These are phyloP conservation scores for Zophobas atratus DNA, from an alignment of 1,140 invertebrate genomes.

Conservation along the genomic window DNA sequence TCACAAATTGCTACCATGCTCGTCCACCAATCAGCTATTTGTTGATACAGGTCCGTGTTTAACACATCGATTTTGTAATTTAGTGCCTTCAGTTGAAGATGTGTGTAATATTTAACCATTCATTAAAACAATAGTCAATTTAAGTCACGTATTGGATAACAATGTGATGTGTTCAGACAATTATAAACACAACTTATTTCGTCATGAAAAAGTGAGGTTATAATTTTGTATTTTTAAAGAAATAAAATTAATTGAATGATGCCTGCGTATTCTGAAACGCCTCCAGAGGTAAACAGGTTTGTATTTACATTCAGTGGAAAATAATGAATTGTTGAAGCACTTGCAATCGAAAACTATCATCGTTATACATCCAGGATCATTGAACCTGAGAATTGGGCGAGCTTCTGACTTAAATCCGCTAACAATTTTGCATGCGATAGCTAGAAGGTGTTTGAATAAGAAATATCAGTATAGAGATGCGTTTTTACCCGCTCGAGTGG, in stretches of 20 bases:
- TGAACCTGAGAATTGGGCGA: slow-evolving; percentile 89
- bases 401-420: slow-evolving; percentile 91
- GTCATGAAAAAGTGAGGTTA: neutral
- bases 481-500: slow-evolving; percentile 76
- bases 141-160: no score
- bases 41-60: neutral
- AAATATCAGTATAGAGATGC: slow-evolving; percentile 73
- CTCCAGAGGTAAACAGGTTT: slow-evolving; percentile 45
- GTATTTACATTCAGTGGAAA: neutral
- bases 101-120: no score
- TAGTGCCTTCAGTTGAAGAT: no score
- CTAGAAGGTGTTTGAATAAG: slow-evolving; percentile 72
- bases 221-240: neutral
- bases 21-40: no score
- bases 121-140: no score
- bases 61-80: slow-evolving; percentile 3
- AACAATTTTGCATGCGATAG: slow-evolving; percentile 90
- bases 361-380: slow-evolving; percentile 95
- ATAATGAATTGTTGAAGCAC: slow-evolving; percentile 28
- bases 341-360: slow-evolving; percentile 84
- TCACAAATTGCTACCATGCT: neutral
- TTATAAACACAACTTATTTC: no score
- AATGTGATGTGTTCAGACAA: no score
- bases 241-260: slow-evolving; percentile 6
- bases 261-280: slow-evolving; percentile 47